Evolutionary conservation across 2,113 vertebrate species (phyloP).

Genomic region (Sinocyclocheilus rhinocerous): DNA sequence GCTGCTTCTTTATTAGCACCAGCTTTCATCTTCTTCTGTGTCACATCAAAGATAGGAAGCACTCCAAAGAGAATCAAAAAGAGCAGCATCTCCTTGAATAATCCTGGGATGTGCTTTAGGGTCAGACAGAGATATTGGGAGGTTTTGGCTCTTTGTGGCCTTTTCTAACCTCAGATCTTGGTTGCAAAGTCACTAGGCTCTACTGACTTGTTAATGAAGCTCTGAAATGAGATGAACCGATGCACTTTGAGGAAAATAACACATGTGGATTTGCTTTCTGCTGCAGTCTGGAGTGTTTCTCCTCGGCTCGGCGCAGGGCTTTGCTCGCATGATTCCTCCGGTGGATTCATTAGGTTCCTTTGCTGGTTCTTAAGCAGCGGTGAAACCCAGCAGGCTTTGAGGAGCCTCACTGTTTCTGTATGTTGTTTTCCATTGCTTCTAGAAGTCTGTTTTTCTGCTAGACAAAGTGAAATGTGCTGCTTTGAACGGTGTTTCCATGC

Average conservation of each 20-base stretch:
- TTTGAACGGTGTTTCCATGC: background rate
- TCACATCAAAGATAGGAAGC: slow-evolving; percentile 27
- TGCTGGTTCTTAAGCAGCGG: background rate
- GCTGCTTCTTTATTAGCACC: background rate
- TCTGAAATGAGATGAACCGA: background rate
- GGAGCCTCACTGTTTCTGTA: background rate
- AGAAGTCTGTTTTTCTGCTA: background rate
- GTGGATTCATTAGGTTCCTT: slow-evolving; percentile 8
- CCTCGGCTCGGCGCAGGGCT: background rate
- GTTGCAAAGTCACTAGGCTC: slow-evolving; percentile 5
- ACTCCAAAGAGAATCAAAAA: slow-evolving; percentile 5
- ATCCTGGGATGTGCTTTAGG: background rate
- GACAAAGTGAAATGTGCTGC: background rate
- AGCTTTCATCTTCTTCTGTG: slow-evolving; percentile 31
- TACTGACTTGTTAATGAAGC: slow-evolving; percentile 3
- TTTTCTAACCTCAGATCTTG: background rate
- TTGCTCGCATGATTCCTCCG: background rate
- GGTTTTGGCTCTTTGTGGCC: background rate
- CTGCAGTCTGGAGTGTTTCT: background rate
- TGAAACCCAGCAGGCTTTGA: background rate
- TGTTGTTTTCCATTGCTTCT: background rate
- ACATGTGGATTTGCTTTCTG: slow-evolving; percentile 16
- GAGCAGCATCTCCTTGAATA: slow-evolving; percentile 1
- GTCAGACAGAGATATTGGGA: background rate
- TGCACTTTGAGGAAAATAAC: background rate